Percentiles rank a stretch among this genome's conserved stretches.
phyloP scores from a whole-genome alignment of 2,113 vertebrate genomes.

The Furnarius figulus region DNA sequence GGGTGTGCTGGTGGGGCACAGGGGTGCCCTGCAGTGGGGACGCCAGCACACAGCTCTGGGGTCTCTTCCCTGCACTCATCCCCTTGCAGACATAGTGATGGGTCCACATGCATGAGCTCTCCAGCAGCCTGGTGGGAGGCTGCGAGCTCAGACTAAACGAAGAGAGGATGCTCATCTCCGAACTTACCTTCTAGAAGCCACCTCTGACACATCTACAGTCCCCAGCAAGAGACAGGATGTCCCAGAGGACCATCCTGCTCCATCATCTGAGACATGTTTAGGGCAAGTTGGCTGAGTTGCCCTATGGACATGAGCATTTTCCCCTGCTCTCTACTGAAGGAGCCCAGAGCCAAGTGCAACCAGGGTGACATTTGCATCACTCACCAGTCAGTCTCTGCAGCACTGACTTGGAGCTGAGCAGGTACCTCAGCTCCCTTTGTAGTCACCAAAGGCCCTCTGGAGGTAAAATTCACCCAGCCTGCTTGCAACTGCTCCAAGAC shows the following conservation, averaged over 20 bases:
- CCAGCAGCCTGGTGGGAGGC: neutral
- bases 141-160: neutral
- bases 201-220: neutral
- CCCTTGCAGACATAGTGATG: neutral
- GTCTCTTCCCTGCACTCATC: neutral
- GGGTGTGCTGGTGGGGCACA: rapidly evolving
- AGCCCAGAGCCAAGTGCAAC: neutral
- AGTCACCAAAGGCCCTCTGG: conserved; percentile 16
- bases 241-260: neutral
- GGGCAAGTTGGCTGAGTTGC: neutral
- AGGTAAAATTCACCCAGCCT: neutral
- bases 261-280: neutral
- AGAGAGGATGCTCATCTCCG: neutral
- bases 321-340: neutral
- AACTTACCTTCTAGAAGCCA: neutral
- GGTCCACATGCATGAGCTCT: rapidly evolving
- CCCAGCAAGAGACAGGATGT: neutral
- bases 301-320: neutral
- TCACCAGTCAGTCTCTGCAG: neutral
- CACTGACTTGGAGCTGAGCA: neutral
- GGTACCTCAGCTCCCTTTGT: neutral
- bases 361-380: neutral
- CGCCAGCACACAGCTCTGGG: neutral
- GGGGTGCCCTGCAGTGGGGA: neutral
- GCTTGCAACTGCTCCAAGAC: neutral